Base-by-base conservation (phyloP, 1,140 invertebrate species). In the Drosophila nigromelanica region DNA sequence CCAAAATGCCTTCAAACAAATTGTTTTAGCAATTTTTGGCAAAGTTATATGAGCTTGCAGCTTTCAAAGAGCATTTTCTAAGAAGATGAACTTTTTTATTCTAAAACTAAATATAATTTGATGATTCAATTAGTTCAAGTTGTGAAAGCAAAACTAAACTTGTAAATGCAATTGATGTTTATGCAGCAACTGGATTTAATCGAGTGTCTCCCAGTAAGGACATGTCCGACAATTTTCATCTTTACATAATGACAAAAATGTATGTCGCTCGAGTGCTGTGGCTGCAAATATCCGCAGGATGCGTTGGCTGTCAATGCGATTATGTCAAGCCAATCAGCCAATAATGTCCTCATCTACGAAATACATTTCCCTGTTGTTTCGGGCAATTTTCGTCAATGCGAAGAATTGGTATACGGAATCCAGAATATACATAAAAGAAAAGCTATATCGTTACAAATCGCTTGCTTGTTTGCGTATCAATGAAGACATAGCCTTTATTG, bases 231-330 rank as follows among this genome's bases (percentile, higher is more conserved):
- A 47, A 56, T 56, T 27, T 47, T 52, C 15, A n/a, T 45, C 30
- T 45, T 35, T 27, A 14, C 27, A 45, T 33, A 35, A 6, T 2
- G 5, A n/a, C 27, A 14, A 6, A 15, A 33, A 14, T 39, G 30
- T 7, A 45, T 59, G 47, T 33, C 39, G 24, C 42, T 33, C 7
- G 7, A 47, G 18, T 18, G 37, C 58, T 37, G 35, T 21, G 35
- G 66, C 43, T 69, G 56, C 76, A 77, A 85, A 80, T 85, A 85
- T 85, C 80, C 77, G 78, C 75, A 87, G 82, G 82, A 89, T 79
- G 83, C 70, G 71, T 79, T 30, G 67, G 40, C 72, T 78, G 76
- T 80, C 83, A 87, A 87, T 83, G 76, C 63, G 83, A 87, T 87
- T 87, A 83, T 73, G 83, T 69, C 79, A 87, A 74, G 69, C 76